Conservation (phyloP, 2,888 invertebrate species). For the Drosophila falleni region DNA sequence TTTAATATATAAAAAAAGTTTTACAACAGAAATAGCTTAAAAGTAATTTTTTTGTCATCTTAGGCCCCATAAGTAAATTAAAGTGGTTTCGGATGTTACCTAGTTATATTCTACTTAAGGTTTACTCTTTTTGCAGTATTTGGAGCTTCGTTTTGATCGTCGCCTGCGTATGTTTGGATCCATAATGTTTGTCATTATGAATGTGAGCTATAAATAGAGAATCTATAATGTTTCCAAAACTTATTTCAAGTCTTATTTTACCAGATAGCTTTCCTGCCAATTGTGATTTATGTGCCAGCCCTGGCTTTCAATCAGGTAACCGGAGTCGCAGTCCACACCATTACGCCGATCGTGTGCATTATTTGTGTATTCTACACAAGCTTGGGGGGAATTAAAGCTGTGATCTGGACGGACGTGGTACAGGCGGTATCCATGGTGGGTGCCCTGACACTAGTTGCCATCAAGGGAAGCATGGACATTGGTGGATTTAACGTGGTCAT, state of each 20-base stretch:
- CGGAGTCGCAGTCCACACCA: constrained; percentile 92
- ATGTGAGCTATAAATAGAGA: constrained; percentile 87
- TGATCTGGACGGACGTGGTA: constrained; percentile 92
- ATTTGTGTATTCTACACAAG: constrained; percentile 95
- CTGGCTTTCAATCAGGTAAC: constrained; percentile 94
- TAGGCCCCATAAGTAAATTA: no score
- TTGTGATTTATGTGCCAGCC: constrained; percentile 92
- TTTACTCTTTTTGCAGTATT: constrained; percentile 86
- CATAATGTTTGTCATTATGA: constrained; percentile 89
- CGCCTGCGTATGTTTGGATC: constrained; percentile 91
- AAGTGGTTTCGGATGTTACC: no score
- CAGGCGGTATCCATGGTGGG: constrained; percentile 92
- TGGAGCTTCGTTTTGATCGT: constrained; percentile 90
- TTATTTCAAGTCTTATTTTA: constrained; percentile 61
- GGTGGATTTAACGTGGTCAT: constrained; percentile 90
- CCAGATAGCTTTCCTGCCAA: constrained; percentile 91
- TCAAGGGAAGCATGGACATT: constrained; percentile 91
- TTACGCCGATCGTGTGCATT: constrained; percentile 93
- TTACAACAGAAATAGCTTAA: no score
- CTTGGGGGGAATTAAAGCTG: constrained; percentile 92
- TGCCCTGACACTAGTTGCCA: constrained; percentile 90
- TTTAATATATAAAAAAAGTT: no score
- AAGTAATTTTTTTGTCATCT: no score
- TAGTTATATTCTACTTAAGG: not conserved
- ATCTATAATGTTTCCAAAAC: not conserved